Evolutionary conservation across 2,888 invertebrate genomes (phyloP).

Genomic region (Zygothrica quintamaculata): DNA sequence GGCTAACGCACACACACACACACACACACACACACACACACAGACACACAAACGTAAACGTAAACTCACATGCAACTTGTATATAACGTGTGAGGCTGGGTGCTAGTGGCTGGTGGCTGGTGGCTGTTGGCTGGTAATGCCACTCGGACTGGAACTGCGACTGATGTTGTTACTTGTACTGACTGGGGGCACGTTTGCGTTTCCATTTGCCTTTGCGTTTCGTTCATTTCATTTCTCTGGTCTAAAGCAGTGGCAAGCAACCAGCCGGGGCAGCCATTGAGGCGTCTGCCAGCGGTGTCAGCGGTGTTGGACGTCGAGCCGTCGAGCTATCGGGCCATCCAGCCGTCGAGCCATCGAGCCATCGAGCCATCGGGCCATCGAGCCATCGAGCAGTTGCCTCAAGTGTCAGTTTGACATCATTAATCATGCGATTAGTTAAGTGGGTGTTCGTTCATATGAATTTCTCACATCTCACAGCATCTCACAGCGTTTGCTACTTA

Average conservation of each 20-base stretch:
- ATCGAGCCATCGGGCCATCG: slow-evolving; percentile 1
- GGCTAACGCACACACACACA: slow-evolving; percentile 33
- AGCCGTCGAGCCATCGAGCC: background rate
- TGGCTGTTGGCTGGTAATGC: slow-evolving; percentile 26
- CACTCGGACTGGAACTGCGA: slow-evolving; percentile 3
- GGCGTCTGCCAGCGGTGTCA: slow-evolving; percentile 42
- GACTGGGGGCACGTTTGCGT: slow-evolving; percentile 17
- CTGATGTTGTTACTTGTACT: background rate
- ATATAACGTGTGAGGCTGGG: slow-evolving; percentile 12
- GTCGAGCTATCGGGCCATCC: slow-evolving; percentile 16
- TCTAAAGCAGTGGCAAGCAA: slow-evolving; percentile 31
- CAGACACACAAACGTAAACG: no score
- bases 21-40: slow-evolving; percentile 15
- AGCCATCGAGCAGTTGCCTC: slow-evolving; percentile 43
- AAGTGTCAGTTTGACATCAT: slow-evolving; percentile 81
- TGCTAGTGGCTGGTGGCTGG: no score
- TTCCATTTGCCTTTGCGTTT: slow-evolving; percentile 17
- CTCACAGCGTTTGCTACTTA: slow-evolving; percentile 47
- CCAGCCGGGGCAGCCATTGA: slow-evolving; percentile 45
- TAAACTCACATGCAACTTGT: slow-evolving; percentile 30
- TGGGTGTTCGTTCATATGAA: slow-evolving; percentile 69
- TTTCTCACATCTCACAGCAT: slow-evolving; percentile 6
- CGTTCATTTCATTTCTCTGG: slow-evolving; percentile 34
- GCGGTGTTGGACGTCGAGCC: no score
- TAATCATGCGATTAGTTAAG: slow-evolving; percentile 84